Evolutionary conservation across 2,113 vertebrate species (phyloP).

Genomic region (Oreochromis tanganicae): DNA sequence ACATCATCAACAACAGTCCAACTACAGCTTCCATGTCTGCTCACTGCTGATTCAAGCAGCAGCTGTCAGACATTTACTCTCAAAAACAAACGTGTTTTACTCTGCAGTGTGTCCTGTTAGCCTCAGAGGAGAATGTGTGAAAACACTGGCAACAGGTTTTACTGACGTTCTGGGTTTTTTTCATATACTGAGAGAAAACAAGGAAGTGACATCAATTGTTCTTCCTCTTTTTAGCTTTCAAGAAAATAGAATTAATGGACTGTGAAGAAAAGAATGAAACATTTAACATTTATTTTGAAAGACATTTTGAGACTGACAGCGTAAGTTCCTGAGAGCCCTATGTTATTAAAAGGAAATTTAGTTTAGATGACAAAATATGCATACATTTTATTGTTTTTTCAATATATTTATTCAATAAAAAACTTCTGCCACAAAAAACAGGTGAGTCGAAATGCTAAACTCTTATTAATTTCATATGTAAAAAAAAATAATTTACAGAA

Average conservation of each 20-base stretch:
- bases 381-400: too few relatives aligned
- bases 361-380: neutral
- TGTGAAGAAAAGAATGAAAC: neutral
- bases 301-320: neutral
- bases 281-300: neutral
- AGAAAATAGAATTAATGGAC: neutral
- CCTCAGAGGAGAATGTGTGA: neutral
- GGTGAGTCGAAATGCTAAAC: too few relatives aligned
- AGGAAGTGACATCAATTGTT: neutral
- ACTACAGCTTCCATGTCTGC: neutral
- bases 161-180: neutral
- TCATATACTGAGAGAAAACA: neutral
- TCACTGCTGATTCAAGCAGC: neutral
- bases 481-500: too few relatives aligned
- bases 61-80: neutral
- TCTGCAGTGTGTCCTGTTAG: neutral
- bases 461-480: too few relatives aligned
- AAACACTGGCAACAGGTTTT: neutral
- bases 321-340: neutral
- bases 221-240: neutral
- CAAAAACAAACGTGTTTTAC: too few relatives aligned
- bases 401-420: too few relatives aligned
- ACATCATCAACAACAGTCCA: neutral
- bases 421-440: too few relatives aligned
- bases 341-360: too few relatives aligned